Conservation (phyloP, 2,113 vertebrate genomes). For the Gambusia affinis region DNA sequence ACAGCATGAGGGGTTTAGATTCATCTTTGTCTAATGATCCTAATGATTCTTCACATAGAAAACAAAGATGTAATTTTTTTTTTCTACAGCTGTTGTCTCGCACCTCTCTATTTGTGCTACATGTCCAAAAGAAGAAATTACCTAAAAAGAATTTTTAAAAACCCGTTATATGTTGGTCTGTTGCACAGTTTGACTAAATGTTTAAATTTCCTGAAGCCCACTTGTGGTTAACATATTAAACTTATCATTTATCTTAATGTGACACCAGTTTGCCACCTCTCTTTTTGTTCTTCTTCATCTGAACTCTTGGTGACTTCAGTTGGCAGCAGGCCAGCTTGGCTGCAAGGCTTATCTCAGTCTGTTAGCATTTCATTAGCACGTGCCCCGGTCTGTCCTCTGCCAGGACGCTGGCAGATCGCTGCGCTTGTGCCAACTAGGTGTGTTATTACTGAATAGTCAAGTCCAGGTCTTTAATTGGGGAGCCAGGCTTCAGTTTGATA, state of each 20-base stretch:
- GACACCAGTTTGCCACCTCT: background rate
- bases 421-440: constrained; percentile 59
- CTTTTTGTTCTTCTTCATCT: constrained; percentile 19
- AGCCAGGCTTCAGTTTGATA: constrained; percentile 13
- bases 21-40: constrained; percentile 1
- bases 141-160: constrained; percentile 7
- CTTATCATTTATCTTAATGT: constrained; percentile 6
- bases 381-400: constrained; percentile 29
- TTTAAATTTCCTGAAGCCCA: background rate
- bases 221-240: constrained; percentile 8
- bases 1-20: constrained; percentile 7
- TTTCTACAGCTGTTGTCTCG: background rate
- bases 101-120: background rate
- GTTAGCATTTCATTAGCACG: constrained; percentile 67
- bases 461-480: constrained; percentile 25
- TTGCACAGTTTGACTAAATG: background rate
- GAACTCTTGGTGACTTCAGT: constrained; percentile 62
- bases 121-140: constrained; percentile 8
- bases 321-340: constrained; percentile 46
- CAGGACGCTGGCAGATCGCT: constrained; percentile 44
- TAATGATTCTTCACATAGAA: constrained; percentile 1
- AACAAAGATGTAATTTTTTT: constrained; percentile 7
- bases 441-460: constrained; percentile 41
- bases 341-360: constrained; percentile 47
- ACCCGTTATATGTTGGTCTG: background rate